These are phyloP conservation scores for Kryptolebias ocellatus DNA, from an alignment of 2,797 vertebrate species.

Conservation along the genomic window DNA sequence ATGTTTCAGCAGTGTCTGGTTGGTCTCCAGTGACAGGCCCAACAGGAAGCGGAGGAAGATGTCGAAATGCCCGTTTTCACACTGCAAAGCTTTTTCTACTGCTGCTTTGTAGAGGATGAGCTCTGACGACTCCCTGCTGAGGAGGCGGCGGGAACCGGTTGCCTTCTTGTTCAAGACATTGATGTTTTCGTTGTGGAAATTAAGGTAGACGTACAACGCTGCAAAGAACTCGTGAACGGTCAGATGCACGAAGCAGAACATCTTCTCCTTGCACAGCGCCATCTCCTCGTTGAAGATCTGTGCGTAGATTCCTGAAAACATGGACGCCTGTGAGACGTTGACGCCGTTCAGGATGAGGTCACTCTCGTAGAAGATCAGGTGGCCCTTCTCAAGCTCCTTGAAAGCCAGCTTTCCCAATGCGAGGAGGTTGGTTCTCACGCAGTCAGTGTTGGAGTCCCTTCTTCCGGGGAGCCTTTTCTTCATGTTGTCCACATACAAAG, in stretches of 20 bases:
- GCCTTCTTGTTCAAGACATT: slow-evolving; percentile 66
- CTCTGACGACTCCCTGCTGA: slow-evolving; percentile 44
- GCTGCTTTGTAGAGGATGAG: slow-evolving; percentile 68
- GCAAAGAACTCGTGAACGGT: slow-evolving; percentile 76
- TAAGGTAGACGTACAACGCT: slow-evolving; percentile 68
- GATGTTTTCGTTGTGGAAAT: slow-evolving; percentile 62
- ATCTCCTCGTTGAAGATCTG: slow-evolving; percentile 68
- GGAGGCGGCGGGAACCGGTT: slow-evolving; percentile 12
- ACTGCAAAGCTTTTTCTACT: slow-evolving; percentile 57
- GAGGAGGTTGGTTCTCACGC: slow-evolving; percentile 46
- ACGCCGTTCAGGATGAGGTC: slow-evolving; percentile 62
- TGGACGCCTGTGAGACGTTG: slow-evolving; percentile 45
- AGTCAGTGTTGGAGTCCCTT: slow-evolving; percentile 22
- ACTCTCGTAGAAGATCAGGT: slow-evolving; percentile 69
- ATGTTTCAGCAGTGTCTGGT: slow-evolving; percentile 51
- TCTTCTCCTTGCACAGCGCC: slow-evolving; percentile 53
- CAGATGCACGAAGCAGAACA: slow-evolving; percentile 75
- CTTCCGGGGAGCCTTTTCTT: slow-evolving; percentile 35
- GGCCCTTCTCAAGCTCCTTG: slow-evolving; percentile 63
- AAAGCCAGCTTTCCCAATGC: slow-evolving; percentile 70
- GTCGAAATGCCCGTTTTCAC: slow-evolving; percentile 63
- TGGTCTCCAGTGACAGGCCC: slow-evolving; percentile 69
- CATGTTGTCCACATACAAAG: slow-evolving; percentile 42
- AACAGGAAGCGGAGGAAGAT: slow-evolving; percentile 75
- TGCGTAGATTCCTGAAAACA: slow-evolving; percentile 74